These are phyloP conservation scores for Chloroclystis v-ata DNA, from an alignment of 2,888 invertebrate species.

Conservation along the genomic window DNA sequence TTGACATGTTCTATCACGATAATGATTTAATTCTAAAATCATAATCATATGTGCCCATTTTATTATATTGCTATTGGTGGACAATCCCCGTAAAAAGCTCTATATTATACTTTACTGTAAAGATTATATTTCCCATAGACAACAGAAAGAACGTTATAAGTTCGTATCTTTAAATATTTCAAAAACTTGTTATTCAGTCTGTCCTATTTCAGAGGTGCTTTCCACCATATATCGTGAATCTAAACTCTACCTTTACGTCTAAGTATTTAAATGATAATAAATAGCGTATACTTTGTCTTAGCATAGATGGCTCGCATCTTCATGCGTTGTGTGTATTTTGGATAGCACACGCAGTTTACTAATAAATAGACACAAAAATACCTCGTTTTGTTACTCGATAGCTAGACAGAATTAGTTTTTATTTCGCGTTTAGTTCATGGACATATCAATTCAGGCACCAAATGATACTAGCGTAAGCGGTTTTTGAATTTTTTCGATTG, in stretches of 20 bases:
- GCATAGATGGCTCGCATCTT: slow-evolving; percentile 64
- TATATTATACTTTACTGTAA: too few species aligned
- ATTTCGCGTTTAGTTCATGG: slow-evolving; percentile 71
- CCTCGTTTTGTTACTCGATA: slow-evolving; percentile 75
- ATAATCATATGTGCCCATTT: too few species aligned
- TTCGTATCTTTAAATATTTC: too few species aligned
- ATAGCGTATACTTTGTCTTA: slow-evolving; percentile 72
- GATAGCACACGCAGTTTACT: slow-evolving; percentile 62
- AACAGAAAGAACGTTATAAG: too few species aligned
- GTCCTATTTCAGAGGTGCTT: too few species aligned
- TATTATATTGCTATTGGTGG: too few species aligned
- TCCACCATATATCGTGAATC: slow-evolving; percentile 9
- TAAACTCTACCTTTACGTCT: slow-evolving; percentile 62
- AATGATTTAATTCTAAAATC: too few species aligned
- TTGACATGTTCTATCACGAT: too few species aligned
- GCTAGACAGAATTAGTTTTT: slow-evolving; percentile 67
- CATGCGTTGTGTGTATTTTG: slow-evolving; percentile 50
- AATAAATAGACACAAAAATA: slow-evolving; percentile 69
- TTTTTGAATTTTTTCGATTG: slow-evolving; percentile 60
- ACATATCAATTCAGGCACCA: slow-evolving; percentile 78
- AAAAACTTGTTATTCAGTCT: too few species aligned
- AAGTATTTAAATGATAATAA: slow-evolving; percentile 76
- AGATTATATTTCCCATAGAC: too few species aligned
- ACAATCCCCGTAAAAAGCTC: too few species aligned
- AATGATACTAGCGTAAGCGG: slow-evolving; percentile 71